Base-by-base conservation (phyloP, 2,113 vertebrate genomes). In the Gambusia holbrooki region DNA sequence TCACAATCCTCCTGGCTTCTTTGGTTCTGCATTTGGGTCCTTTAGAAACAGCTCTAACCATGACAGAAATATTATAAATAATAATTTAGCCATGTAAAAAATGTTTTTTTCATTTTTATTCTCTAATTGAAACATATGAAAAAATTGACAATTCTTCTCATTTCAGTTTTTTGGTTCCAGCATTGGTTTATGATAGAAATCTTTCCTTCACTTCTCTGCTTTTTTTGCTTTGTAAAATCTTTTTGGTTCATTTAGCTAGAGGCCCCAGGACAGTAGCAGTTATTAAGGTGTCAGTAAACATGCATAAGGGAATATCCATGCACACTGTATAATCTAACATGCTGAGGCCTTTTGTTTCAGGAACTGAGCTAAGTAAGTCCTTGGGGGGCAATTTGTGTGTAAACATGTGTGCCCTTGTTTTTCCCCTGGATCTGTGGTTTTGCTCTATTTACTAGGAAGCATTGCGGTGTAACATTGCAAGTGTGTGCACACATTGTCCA, bases 361-460 rank as follows among this genome's bases (percentile, higher is more conserved):
- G 81, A 90, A 89, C 22, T 15, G 66, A 75, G 86, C 85, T 88
- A 84, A 88, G 84, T 88, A 88, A 84, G 89, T 87, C 90, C 92
- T 84, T 84, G 62, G 87, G 89, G 91, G 87, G 74, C 87, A 75
- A 86, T 92, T 89, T 92, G 88, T 87, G 85, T 79, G 51, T 86
- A 88, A 90, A 93, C 88, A 88, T 77, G 87, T 88, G 78, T 89
- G 78, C 65, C 74, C 79, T 82, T 30, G 8, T 70, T 7, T 14
- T 12, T 66, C 81, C 80, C 19, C 29, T 1, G 14, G 79, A 87
- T 88, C 83, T 86, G 77, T 80, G 85, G 85, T 90, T 92, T 90
- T 89, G 89, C 86, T 90, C 89, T 81, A 90, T 91, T 91, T 92
- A 86, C 88, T 76, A 78, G 74, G 77, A 89, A 75, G 13, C 35